Evolutionary conservation across 2,113 vertebrate genomes (phyloP), one percentile per base, ranked within the genome.

Genomic region (Scartelaos histophorus): DNA sequence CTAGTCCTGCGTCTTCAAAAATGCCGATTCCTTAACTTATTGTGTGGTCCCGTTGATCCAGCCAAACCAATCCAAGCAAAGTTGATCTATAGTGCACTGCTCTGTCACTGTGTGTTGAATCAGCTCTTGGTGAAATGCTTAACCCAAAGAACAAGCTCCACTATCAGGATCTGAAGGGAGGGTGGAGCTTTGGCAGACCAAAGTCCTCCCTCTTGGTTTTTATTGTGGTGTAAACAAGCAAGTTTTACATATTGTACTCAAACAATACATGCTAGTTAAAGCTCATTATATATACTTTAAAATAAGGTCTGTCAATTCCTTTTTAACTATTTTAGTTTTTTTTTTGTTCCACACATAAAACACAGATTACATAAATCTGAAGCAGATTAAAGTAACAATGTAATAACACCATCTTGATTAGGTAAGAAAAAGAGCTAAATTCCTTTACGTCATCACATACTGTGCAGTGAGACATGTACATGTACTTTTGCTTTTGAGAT

Each of bases 151-250:
- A 21, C 45, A 77, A n/a, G 2, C 13, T 66, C 13, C 5, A 15
- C 75, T 74, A 72, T 69, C 66, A 34, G 67, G 67, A 54, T 64
- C 49, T 5, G 13, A 21, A 66, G 85, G 90, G 25, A 66, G 85
- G 90, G 91, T 47, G 90, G 85, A 87, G 87, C 58, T 58, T 65
- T 29, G 1, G 12, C 29, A 66, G 66, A 54, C 34, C 66, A 83
- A 79, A 88, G 84, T 89, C 85, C 82, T 83, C 84, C 76, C 72
- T 66, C 35, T 6, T 1, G 62, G 69, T 11, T 53, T 71, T 66
- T 69, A 45, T 70, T 56, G 70, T 71, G 13, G 49, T 17, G 24
- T 13, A 35, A 17, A 2, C 0, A 16, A 62, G 7, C 19, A 34
- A 35, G 25, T 62, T 34, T 29, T 62, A 15, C 58, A 19, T 62